Conservation (phyloP, 2,888 invertebrate genomes). For the Diarsia mendica region DNA sequence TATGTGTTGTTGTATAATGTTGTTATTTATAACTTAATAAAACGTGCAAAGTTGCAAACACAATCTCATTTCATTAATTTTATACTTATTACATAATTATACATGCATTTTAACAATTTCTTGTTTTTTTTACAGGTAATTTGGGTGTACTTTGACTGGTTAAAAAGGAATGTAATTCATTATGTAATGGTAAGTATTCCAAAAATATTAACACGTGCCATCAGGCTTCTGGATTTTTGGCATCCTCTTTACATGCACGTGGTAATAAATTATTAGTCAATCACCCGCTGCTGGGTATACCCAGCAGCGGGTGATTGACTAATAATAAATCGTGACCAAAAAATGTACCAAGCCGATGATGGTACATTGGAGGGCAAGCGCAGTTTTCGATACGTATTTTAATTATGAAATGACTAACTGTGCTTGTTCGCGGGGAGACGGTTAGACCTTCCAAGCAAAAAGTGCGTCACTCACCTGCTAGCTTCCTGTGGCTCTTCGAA, state of each 20-base stretch:
- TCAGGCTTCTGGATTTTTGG: not conserved
- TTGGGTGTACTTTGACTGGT: constrained; percentile 47
- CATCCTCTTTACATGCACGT: not conserved
- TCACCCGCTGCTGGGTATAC: not conserved
- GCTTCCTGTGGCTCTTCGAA: too few relatives aligned
- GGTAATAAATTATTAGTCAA: not conserved
- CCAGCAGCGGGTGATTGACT: too few relatives aligned
- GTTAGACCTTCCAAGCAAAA: too few relatives aligned
- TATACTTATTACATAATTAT: too few relatives aligned
- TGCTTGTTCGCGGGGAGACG: too few relatives aligned
- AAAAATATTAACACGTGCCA: not conserved
- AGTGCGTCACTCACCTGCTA: too few relatives aligned
- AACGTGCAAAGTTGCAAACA: constrained; percentile 15
- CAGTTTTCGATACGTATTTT: too few relatives aligned
- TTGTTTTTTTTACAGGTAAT: constrained; percentile 76
- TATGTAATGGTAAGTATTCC: constrained; percentile 40
- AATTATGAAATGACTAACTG: too few relatives aligned
- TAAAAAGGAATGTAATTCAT: constrained; percentile 55
- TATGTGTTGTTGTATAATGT: constrained; percentile 39
- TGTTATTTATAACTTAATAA: constrained; percentile 26
- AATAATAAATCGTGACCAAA: too few relatives aligned
- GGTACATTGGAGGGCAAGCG: too few relatives aligned
- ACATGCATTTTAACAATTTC: too few relatives aligned
- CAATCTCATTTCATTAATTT: constrained; percentile 7
- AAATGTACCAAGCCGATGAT: too few relatives aligned